phyloP scores from a whole-genome alignment of 1,140 invertebrate genomes.

The Drosophila ananassae region DNA sequence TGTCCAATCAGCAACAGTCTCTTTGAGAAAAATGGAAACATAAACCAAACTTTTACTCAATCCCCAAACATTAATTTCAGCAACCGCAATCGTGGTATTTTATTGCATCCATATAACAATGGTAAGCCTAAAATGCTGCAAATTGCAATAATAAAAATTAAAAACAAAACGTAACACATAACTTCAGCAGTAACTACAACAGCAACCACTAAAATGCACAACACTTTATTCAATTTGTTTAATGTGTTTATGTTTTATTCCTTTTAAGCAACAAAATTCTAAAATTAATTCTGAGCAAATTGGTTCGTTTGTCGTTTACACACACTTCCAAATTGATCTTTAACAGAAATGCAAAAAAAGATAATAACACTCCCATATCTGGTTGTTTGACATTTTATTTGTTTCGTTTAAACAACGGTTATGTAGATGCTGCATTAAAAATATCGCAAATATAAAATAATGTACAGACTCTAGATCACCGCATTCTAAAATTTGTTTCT shows the following conservation, averaged over 20 bases:
- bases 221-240: constrained; percentile 44
- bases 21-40: constrained; percentile 41
- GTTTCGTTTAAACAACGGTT: constrained; percentile 38
- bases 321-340: constrained; percentile 10
- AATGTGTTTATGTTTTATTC: constrained; percentile 40
- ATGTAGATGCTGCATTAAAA: constrained; percentile 54
- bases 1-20: constrained; percentile 34
- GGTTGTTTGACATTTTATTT: constrained; percentile 23
- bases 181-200: constrained; percentile 52
- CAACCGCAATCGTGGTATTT: constrained; percentile 85
- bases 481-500: constrained; percentile 63
- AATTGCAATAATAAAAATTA: constrained; percentile 64
- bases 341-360: constrained; percentile 31
- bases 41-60: constrained; percentile 73
- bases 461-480: constrained; percentile 65
- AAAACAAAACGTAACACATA: constrained; percentile 43
- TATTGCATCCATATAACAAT: constrained; percentile 86
- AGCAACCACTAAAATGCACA: constrained; percentile 63
- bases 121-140: constrained; percentile 84
- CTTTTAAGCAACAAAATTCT: constrained; percentile 26
- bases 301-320: constrained; percentile 41
- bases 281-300: constrained; percentile 35
- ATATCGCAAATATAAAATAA: constrained; percentile 29
- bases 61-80: constrained; percentile 81
- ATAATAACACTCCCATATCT: constrained; percentile 12